Evolutionary conservation across 2,113 vertebrate genomes (phyloP).

Genomic region (Hiodon tergisus): DNA sequence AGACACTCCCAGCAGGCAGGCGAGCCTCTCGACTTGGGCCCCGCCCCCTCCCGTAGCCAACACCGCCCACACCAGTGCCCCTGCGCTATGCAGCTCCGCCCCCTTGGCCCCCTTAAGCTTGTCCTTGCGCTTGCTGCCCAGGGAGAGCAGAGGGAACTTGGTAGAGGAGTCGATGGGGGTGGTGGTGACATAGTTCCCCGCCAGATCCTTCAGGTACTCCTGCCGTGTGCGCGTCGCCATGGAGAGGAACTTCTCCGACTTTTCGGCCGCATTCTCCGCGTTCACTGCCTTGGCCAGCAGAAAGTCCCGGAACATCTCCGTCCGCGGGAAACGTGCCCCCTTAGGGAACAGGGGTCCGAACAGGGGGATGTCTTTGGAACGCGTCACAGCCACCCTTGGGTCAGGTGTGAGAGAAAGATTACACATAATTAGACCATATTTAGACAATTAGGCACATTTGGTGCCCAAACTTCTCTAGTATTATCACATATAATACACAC

Average conservation of each 20-base stretch:
- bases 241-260: conserved; percentile 81
- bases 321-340: conserved; percentile 72
- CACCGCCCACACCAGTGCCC: conserved; percentile 79
- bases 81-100: conserved; percentile 75
- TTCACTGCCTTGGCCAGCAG: conserved; percentile 83
- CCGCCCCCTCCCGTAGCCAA: conserved; percentile 49
- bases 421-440: neutral
- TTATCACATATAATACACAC: too few species aligned
- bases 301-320: conserved; percentile 75
- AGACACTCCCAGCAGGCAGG: conserved; percentile 76
- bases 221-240: conserved; percentile 86
- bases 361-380: conserved; percentile 83
- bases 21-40: conserved; percentile 47
- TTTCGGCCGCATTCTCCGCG: conserved; percentile 80
- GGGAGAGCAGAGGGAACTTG: conserved; percentile 77
- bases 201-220: conserved; percentile 84
- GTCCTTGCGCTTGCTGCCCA: conserved; percentile 73
- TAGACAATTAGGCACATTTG: too few species aligned
- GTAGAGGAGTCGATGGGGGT: conserved; percentile 81
- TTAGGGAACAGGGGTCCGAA: conserved; percentile 77
- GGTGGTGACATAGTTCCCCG: conserved; percentile 81
- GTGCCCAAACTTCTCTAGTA: too few species aligned
- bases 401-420: neutral
- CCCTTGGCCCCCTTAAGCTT: conserved; percentile 69
- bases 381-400: conserved; percentile 78